phyloP scores from a whole-genome alignment of 1,140 invertebrate genomes.

The Bombyx mandarina region DNA sequence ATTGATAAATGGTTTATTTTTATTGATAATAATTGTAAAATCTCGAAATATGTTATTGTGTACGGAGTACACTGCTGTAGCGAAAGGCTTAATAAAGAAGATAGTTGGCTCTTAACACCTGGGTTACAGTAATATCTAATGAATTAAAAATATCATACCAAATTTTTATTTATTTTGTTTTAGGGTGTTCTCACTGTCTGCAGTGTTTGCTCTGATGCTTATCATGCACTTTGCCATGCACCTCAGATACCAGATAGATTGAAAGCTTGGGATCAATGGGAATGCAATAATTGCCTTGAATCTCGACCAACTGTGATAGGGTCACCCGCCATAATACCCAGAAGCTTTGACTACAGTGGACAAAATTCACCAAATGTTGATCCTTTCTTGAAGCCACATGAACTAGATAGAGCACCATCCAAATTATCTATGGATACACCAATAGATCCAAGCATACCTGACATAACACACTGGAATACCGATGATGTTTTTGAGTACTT shows the following conservation, averaged over 20 bases:
- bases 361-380: conserved; percentile 34
- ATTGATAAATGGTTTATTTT: too few relatives aligned
- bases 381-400: conserved; percentile 61
- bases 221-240: conserved; percentile 82
- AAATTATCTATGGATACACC: conserved; percentile 43
- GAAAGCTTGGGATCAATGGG: conserved; percentile 72
- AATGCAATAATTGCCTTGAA: conserved; percentile 72
- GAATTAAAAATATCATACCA: not conserved
- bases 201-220: conserved; percentile 85
- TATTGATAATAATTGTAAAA: too few relatives aligned
- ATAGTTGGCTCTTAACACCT: too few relatives aligned
- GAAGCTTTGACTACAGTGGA: conserved; percentile 33
- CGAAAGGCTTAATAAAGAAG: too few relatives aligned
- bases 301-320: conserved; percentile 46
- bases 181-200: conserved; percentile 83
- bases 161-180: conserved; percentile 23
- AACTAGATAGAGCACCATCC: conserved; percentile 50
- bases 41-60: too few relatives aligned
- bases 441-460: conserved; percentile 80
- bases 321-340: conserved; percentile 44
- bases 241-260: conserved; percentile 73
- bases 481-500: conserved; percentile 89
- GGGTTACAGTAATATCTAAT: too few relatives aligned
- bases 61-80: too few relatives aligned
- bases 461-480: conserved; percentile 84